phyloP scores from a whole-genome alignment of 2,797 vertebrate species.

The Gymnocypris eckloni region DNA sequence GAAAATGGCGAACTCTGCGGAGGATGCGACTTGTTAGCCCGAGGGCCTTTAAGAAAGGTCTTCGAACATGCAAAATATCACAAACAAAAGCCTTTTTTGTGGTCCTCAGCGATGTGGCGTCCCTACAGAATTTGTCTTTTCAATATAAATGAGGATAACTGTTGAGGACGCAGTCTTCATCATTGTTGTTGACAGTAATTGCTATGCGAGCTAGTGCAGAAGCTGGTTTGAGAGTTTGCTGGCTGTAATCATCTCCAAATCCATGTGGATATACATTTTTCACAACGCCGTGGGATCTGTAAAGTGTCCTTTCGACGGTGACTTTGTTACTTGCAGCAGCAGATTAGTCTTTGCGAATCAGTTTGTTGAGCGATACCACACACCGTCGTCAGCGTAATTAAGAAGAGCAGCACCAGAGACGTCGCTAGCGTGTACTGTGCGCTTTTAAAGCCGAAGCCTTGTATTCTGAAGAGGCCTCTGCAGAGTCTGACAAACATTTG shows the following conservation, averaged over 20 bases:
- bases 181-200: slow-evolving; percentile 45
- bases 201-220: background rate
- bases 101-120: background rate
- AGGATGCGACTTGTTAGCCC: slow-evolving; percentile 74
- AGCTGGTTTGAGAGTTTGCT: slow-evolving; percentile 25
- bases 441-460: background rate
- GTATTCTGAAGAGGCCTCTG: slow-evolving; percentile 37
- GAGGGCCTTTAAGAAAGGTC: slow-evolving; percentile 71
- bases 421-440: background rate
- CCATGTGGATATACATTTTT: slow-evolving; percentile 29
- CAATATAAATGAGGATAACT: slow-evolving; percentile 41
- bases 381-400: slow-evolving; percentile 32
- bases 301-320: slow-evolving; percentile 44
- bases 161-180: slow-evolving; percentile 24
- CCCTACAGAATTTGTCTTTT: slow-evolving; percentile 25
- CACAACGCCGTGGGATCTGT: slow-evolving; percentile 20
- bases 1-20: slow-evolving; percentile 81
- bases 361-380: slow-evolving; percentile 1
- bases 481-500: slow-evolving; percentile 54
- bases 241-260: slow-evolving; percentile 40
- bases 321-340: slow-evolving; percentile 35
- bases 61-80: slow-evolving; percentile 65
- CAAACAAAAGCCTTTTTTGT: slow-evolving; percentile 43
- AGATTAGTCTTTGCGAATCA: slow-evolving; percentile 32
- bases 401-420: background rate